Conservation (phyloP, 2,797 vertebrate species). For the Mastacembelus armatus region DNA sequence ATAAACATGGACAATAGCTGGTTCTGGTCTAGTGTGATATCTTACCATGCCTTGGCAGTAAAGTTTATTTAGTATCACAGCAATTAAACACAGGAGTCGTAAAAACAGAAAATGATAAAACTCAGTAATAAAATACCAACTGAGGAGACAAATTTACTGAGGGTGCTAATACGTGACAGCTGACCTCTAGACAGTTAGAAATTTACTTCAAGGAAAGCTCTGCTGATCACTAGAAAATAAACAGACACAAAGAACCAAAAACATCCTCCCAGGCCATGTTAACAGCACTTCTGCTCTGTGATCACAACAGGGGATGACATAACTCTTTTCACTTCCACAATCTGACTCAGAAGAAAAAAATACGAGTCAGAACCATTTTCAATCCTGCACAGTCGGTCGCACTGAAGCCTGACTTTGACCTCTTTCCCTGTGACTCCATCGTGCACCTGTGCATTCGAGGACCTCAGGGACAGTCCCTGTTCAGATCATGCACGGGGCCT, state of each 20-base stretch:
- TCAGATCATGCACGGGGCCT: constrained; percentile 58
- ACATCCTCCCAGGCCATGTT: background rate
- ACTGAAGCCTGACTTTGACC: constrained; percentile 61
- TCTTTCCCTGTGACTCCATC: constrained; percentile 62
- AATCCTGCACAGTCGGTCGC: constrained; percentile 44
- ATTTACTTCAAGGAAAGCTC: background rate
- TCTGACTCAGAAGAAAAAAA: constrained; percentile 37
- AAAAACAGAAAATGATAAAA: constrained; percentile 37
- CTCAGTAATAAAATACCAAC: constrained; percentile 17
- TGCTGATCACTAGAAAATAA: background rate
- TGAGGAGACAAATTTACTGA: constrained; percentile 29
- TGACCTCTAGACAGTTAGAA: constrained; percentile 7
- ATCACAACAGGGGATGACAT: constrained; percentile 43
- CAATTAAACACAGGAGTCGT: constrained; percentile 37
- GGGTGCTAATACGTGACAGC: constrained; percentile 32
- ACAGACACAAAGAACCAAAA: background rate
- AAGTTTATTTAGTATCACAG: constrained; percentile 41
- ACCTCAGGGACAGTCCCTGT: constrained; percentile 57
- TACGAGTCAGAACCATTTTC: constrained; percentile 23
- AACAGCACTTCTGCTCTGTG: constrained; percentile 4
- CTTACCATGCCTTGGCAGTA: constrained; percentile 33
- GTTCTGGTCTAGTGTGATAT: constrained; percentile 16
- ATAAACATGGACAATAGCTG: constrained; percentile 18
- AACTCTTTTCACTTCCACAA: constrained; percentile 48
- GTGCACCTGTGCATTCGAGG: constrained; percentile 74